phyloP scores from a whole-genome alignment of 2,888 invertebrate genomes.

The Hydroisotoma schaefferi region DNA sequence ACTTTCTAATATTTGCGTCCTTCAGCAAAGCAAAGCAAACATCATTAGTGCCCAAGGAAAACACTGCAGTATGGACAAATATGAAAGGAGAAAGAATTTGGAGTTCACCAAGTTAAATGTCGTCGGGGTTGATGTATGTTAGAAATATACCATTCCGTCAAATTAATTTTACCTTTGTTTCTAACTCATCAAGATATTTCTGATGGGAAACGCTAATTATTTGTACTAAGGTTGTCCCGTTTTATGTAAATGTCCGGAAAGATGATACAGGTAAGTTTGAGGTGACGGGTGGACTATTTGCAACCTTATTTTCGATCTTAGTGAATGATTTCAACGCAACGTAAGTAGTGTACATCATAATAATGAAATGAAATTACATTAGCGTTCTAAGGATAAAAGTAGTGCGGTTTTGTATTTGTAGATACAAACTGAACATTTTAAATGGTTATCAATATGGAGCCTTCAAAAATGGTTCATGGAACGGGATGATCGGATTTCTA shows the following conservation, averaged over 20 bases:
- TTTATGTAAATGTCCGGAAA: conserved; percentile 4
- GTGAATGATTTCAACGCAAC: conserved; percentile 10
- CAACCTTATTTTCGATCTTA: conserved; percentile 13
- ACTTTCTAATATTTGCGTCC: background rate
- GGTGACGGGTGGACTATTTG: conserved; percentile 20
- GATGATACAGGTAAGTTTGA: background rate
- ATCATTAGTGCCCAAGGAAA: no score
- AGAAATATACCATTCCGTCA: background rate
- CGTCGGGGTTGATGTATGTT: conserved; percentile 19
- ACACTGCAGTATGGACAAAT: conserved; percentile 18
- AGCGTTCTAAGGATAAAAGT: background rate
- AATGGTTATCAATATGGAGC: conserved; percentile 28
- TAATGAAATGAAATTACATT: background rate
- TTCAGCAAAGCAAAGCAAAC: no score
- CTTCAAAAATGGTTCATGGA: conserved; percentile 31
- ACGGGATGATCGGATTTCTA: conserved; percentile 31
- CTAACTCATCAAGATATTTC: background rate
- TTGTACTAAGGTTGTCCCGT: conserved; percentile 15
- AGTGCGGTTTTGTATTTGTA: conserved; percentile 1
- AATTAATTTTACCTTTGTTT: no score
- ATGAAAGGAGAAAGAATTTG: conserved; percentile 19
- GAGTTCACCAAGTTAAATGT: conserved; percentile 6
- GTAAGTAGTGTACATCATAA: conserved; percentile 5
- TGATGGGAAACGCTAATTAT: background rate
- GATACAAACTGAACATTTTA: conserved; percentile 13